phyloP scores from a whole-genome alignment of 2,888 invertebrate genomes.

The Meiosimyza decipiens region DNA sequence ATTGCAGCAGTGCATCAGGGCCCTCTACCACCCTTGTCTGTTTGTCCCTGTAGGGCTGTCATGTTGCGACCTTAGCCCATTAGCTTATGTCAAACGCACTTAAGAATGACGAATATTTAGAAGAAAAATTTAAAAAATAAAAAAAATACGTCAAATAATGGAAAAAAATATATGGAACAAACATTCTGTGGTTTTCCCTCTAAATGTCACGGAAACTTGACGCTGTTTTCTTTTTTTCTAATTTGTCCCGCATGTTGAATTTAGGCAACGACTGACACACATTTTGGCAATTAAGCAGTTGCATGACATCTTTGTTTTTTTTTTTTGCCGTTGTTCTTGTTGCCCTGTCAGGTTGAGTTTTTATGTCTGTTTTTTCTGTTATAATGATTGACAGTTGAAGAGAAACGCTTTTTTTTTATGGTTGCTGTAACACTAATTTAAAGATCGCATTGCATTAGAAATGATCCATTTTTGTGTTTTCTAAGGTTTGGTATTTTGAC shows the following conservation, averaged over 20 bases:
- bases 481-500: too few species aligned
- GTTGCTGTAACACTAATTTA: not conserved
- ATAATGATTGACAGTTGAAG: constrained; percentile 8
- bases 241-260: not conserved
- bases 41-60: not conserved
- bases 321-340: not conserved
- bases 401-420: not conserved
- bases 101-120: constrained; percentile 7
- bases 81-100: constrained; percentile 27
- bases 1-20: too few species aligned
- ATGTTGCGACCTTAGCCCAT: constrained; percentile 24
- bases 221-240: not conserved
- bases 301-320: constrained; percentile 1
- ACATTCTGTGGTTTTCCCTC: not conserved
- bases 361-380: not conserved
- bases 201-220: not conserved
- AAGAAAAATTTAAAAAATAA: not conserved
- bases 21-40: too few species aligned
- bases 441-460: not conserved
- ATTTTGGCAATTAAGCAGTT: constrained; percentile 4
- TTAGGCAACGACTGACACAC: not conserved
- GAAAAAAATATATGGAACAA: not conserved
- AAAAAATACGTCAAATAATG: too few species aligned
- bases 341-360: constrained; percentile 8
- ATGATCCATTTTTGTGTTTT: too few species aligned